A percentile compares a stretch with the other conserved stretches of the same genome.
Conservation (phyloP, 2,797 vertebrate genomes). For the Cheirogaleus major region DNA sequence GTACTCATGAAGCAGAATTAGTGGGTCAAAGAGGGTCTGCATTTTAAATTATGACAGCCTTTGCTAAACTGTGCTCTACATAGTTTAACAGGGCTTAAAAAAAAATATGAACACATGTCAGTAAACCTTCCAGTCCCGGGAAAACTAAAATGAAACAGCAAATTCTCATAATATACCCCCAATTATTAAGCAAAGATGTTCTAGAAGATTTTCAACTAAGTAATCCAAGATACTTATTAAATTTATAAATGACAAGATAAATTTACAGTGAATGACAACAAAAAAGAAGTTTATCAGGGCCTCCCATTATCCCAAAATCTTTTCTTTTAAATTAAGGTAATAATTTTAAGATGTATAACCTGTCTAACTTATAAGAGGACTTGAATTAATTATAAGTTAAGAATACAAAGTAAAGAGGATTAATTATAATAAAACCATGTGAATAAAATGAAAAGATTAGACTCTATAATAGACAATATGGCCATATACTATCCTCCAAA, state of each 20-base stretch:
- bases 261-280: background rate
- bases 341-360: slow-evolving; percentile 28
- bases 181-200: slow-evolving; percentile 30
- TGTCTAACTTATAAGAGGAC: slow-evolving; percentile 26
- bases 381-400: slow-evolving; percentile 36
- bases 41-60: slow-evolving; percentile 36
- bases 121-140: background rate
- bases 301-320: background rate
- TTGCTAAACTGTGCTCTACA: slow-evolving; percentile 12
- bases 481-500: background rate
- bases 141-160: background rate
- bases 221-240: slow-evolving; percentile 36
- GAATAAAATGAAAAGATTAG: slow-evolving; percentile 43
- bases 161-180: background rate
- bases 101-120: background rate
- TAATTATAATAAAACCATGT: slow-evolving; percentile 23
- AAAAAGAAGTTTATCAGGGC: background rate
- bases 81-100: background rate
- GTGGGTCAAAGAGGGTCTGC: background rate
- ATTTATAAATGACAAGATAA: background rate
- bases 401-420: slow-evolving; percentile 9
- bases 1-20: background rate
- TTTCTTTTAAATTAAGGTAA: slow-evolving; percentile 47
- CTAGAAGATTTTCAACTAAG: slow-evolving; percentile 14
- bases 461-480: background rate